Evolutionary conservation across 2,113 vertebrate species (phyloP).

Genomic region (Phocoena phocoena): DNA sequence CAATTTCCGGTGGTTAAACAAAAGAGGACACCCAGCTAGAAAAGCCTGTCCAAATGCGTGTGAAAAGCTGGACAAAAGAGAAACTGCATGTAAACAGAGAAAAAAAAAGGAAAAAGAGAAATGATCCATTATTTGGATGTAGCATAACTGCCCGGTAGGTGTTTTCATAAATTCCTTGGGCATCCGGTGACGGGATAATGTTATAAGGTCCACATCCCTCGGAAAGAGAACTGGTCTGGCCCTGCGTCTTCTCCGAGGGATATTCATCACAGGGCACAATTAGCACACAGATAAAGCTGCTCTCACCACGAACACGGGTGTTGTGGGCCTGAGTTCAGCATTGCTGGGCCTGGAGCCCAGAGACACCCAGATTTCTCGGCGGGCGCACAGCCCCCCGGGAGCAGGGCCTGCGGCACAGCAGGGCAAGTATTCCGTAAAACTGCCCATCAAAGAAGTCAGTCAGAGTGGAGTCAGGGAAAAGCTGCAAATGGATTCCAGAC

Average conservation of each 20-base stretch:
- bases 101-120: neutral
- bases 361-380: neutral
- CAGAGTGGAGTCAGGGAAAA: neutral
- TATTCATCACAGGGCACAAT: neutral
- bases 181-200: no score
- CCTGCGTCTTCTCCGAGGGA: neutral
- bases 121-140: neutral
- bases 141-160: neutral
- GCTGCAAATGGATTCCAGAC: neutral
- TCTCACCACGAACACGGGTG: neutral
- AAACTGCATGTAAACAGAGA: neutral
- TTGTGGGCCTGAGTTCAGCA: neutral
- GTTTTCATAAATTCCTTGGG: neutral
- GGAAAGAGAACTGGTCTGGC: no score
- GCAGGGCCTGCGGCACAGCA: neutral
- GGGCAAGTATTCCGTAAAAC: neutral
- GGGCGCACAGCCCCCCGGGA: neutral
- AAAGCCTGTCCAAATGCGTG: conserved; percentile 18
- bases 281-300: neutral
- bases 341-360: neutral
- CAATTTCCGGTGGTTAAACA: conserved; percentile 63
- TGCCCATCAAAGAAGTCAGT: neutral
- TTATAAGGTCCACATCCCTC: neutral
- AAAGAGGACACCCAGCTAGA: conserved; percentile 62
- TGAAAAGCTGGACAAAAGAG: neutral